A percentile compares a stretch with the other conserved stretches of the same genome.
Conservation (phyloP, 2,113 vertebrate species). For the Eulemur rufifrons region DNA sequence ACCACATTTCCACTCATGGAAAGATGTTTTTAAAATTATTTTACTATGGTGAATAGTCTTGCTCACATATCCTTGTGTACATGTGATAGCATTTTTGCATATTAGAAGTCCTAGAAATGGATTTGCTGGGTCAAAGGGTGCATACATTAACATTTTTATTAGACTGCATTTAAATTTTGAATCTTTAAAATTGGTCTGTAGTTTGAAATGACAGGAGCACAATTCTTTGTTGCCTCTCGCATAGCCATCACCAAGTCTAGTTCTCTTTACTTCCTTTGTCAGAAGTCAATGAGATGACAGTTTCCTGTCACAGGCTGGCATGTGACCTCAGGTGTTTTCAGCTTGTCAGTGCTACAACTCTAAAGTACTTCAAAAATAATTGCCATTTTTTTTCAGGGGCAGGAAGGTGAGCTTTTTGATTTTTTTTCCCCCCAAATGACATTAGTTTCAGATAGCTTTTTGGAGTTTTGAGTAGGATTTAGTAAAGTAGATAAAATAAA, state of each 20-base stretch:
- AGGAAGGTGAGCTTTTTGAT: background rate
- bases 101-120: constrained; percentile 1
- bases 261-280: background rate
- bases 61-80: background rate
- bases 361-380: background rate
- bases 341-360: background rate
- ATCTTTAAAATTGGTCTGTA: background rate
- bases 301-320: background rate
- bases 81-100: background rate
- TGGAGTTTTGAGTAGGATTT: background rate
- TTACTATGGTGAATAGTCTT: background rate
- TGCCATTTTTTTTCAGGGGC: background rate
- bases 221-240: background rate
- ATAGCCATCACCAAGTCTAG: background rate
- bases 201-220: background rate
- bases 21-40: constrained; percentile 12
- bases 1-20: background rate
- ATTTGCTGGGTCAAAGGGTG: background rate
- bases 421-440: background rate
- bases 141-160: background rate
- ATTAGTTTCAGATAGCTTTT: background rate
- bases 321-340: background rate
- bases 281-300: background rate
- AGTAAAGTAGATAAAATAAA: background rate
- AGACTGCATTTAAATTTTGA: constrained; percentile 17